These are phyloP conservation scores for Lasioglossum leucozonium DNA, from an alignment of 2,888 invertebrate species.

Conservation along the genomic window DNA sequence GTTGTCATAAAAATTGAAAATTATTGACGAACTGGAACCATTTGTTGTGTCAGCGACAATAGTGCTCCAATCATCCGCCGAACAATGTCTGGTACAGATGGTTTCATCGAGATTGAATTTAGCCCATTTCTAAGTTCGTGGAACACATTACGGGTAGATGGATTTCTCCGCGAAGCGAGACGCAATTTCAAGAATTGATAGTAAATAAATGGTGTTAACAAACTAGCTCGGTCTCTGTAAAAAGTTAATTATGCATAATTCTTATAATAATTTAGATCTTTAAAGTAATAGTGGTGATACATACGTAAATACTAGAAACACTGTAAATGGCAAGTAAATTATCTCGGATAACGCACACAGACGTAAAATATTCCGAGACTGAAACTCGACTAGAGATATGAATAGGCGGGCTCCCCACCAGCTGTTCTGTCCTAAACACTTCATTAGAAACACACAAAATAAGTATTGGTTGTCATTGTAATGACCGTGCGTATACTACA, in stretches of 20 bases:
- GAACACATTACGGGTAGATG: slow-evolving; percentile 97
- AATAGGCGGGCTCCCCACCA: slow-evolving; percentile 94
- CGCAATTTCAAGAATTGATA: slow-evolving; percentile 97
- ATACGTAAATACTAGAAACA: slow-evolving; percentile 94
- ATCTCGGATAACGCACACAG: slow-evolving; percentile 97
- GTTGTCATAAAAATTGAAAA: slow-evolving; percentile 42
- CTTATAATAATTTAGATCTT: not conserved
- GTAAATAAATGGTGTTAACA: slow-evolving; percentile 97
- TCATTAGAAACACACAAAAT: slow-evolving; percentile 54
- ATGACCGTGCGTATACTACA: slow-evolving; percentile 36
- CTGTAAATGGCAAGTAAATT: slow-evolving; percentile 93
- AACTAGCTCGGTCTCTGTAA: slow-evolving; percentile 94
- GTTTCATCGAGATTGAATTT: slow-evolving; percentile 89
- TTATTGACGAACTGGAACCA: slow-evolving; percentile 87
- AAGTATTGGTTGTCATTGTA: slow-evolving; percentile 14
- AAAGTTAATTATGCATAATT: not conserved
- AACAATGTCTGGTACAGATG: slow-evolving; percentile 89
- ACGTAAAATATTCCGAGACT: slow-evolving; percentile 95
- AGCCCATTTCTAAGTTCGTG: slow-evolving; percentile 92
- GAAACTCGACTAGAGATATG: slow-evolving; percentile 95
- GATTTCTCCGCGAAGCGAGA: slow-evolving; percentile 97
- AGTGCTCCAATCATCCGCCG: slow-evolving; percentile 87
- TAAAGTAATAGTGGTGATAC: slow-evolving; percentile 81
- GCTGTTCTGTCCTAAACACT: slow-evolving; percentile 96
- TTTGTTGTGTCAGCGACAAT: slow-evolving; percentile 90